Evolutionary conservation across 2,797 vertebrate species (phyloP), one percentile per base, ranked within the genome.

Genomic region (Oreonectes daqikongensis): DNA sequence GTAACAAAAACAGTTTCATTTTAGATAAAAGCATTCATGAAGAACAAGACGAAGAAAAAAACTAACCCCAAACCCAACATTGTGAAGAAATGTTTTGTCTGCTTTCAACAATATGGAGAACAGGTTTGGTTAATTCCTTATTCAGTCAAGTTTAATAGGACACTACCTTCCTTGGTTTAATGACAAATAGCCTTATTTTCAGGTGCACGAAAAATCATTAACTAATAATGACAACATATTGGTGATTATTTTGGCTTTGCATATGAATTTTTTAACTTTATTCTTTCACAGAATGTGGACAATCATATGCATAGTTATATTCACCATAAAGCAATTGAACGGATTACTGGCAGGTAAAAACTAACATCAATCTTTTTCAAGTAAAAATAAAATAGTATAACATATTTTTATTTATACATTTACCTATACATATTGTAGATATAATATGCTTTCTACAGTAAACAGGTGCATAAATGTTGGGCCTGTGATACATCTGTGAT

Each of bases 391-490:
- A 15, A 44, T 14, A 46, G 7, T 17, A 46, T 17, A 46, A 18
- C 4, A 2, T 46, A 10, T 40, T 9, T 42, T 42, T 15, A 42
- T 14, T 42, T 11, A 42, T 42, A 42, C 40, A 42, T 12, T 1
- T 11, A 42, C 10, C 1, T 9, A 42, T 46, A 46, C 44, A 46
- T 5, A 7, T 5, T 18, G 4, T 46, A 18, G 2, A 42, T 18
- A 7, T 40, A 40, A 40, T 40, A 5, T 46, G 17, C 4, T 46
- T 46, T 18, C 14, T 18, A 18, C 44, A 46, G 18, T 50, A 50
- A 8, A 50, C 70, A 65, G 2, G 38, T 20, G 53, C 92, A 93
- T 59, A 32, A 68, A 5, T 93, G 92, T 38, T 85, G 82, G 44
- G 90, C 86, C 0, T 93, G 92, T 67, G 40, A 76, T 1, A 5